phyloP scores from a whole-genome alignment of 2,888 invertebrate species.

The Nysson spinosus region DNA sequence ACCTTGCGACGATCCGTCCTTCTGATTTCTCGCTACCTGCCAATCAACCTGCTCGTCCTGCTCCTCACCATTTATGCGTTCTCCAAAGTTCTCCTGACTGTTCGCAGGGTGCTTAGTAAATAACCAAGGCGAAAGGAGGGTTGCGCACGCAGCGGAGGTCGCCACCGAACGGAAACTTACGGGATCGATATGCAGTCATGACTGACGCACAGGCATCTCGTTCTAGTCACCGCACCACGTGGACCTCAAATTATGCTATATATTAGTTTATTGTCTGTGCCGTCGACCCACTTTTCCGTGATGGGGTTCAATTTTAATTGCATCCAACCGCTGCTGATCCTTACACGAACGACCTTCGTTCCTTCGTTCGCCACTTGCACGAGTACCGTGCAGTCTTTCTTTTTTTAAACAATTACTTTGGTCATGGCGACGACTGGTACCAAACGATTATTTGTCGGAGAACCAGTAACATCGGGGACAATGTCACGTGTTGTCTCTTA shows the following conservation, averaged over 20 bases:
- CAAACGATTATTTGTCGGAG: background rate
- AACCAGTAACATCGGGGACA: background rate
- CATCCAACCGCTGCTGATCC: background rate
- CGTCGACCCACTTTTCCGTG: slow-evolving; percentile 41
- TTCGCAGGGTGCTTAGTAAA: slow-evolving; percentile 48
- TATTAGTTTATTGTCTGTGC: slow-evolving; percentile 50
- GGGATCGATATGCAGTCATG: slow-evolving; percentile 61
- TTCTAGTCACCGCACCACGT: slow-evolving; percentile 52
- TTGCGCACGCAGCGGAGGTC: slow-evolving; percentile 62
- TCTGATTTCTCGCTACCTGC: slow-evolving; percentile 7
- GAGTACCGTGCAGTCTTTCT: slow-evolving; percentile 1
- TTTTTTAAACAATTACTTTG: background rate
- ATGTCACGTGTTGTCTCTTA: background rate
- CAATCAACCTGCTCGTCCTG: slow-evolving; percentile 14
- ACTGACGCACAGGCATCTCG: slow-evolving; percentile 55
- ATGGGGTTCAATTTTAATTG: background rate
- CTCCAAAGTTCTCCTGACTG: slow-evolving; percentile 47
- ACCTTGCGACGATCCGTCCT: slow-evolving; percentile 8
- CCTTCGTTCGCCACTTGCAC: background rate
- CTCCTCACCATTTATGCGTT: slow-evolving; percentile 48
- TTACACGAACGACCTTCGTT: slow-evolving; percentile 12
- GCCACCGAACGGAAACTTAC: slow-evolving; percentile 63
- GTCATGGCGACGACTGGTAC: background rate
- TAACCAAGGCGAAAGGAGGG: slow-evolving; percentile 41
- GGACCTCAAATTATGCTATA: slow-evolving; percentile 26